Evolutionary conservation across 2,888 invertebrate genomes (phyloP).

Genomic region (Meandrusa payeni): DNA sequence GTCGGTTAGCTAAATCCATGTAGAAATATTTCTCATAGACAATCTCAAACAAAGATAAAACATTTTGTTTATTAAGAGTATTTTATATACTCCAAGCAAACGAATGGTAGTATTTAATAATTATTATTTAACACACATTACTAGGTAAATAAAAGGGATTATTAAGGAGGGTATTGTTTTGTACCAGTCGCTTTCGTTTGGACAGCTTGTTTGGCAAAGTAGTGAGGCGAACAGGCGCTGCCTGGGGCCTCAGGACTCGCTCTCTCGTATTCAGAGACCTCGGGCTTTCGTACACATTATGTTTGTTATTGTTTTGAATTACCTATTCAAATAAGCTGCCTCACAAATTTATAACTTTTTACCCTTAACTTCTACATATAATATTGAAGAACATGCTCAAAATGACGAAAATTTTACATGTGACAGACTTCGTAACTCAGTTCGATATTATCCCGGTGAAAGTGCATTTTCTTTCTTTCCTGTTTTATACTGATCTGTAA

Average conservation of each 20-base stretch:
- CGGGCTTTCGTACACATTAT: slow-evolving; percentile 46
- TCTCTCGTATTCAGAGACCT: slow-evolving; percentile 31
- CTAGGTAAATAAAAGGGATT: slow-evolving; percentile 1
- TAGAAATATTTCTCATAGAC: no score
- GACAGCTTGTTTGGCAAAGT: slow-evolving; percentile 40
- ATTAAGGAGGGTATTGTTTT: slow-evolving; percentile 28
- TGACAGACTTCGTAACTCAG: no score
- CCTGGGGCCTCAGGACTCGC: slow-evolving; percentile 35
- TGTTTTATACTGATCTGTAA: no score
- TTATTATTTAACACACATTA: background rate
- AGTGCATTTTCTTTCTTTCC: no score
- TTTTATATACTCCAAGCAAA: no score
- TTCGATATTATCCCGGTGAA: no score
- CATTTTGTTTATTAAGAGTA: no score
- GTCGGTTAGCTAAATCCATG: no score
- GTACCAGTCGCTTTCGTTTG: slow-evolving; percentile 32
- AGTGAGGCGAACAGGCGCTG: slow-evolving; percentile 32
- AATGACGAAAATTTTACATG: slow-evolving; percentile 30
- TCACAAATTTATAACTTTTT: slow-evolving; percentile 62
- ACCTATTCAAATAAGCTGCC: slow-evolving; percentile 58
- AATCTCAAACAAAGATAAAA: no score
- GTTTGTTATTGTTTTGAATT: slow-evolving; percentile 70
- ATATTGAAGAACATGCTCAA: slow-evolving; percentile 26
- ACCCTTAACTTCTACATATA: slow-evolving; percentile 50
- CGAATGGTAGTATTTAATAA: no score